phyloP scores from a whole-genome alignment of 2,888 invertebrate genomes.

The Plebejus melissa region DNA sequence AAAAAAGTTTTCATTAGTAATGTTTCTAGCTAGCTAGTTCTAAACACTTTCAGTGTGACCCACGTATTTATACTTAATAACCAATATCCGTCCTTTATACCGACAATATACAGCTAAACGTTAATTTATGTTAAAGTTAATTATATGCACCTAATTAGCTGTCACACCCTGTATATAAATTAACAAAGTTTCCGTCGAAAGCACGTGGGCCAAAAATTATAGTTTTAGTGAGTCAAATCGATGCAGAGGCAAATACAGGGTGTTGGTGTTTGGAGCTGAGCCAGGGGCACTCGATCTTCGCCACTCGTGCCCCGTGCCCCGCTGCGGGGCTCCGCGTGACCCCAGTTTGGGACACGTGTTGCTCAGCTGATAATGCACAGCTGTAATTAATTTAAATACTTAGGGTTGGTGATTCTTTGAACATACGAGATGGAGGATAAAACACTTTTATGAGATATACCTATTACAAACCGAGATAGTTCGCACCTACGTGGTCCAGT shows the following conservation, averaged over 20 bases:
- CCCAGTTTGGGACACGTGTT: conserved; percentile 34
- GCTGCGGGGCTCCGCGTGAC: conserved; percentile 35
- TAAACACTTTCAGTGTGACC: no score
- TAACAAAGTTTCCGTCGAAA: conserved; percentile 36
- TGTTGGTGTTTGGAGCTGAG: conserved; percentile 58
- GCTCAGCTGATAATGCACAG: conserved; percentile 31
- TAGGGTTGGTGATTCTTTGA: background rate
- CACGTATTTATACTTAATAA: background rate
- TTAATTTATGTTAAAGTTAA: conserved; percentile 12
- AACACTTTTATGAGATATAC: no score
- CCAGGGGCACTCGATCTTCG: conserved; percentile 59
- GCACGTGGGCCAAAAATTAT: conserved; percentile 39
- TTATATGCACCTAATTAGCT: conserved; percentile 17
- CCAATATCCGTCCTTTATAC: background rate
- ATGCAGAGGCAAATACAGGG: conserved; percentile 58
- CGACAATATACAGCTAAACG: background rate
- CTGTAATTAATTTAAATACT: conserved; percentile 27
- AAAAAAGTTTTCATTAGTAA: no score
- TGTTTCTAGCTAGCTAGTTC: no score
- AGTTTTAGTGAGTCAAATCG: conserved; percentile 66
- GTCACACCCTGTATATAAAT: conserved; percentile 21
- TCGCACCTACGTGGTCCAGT: no score
- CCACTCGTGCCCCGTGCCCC: conserved; percentile 36
- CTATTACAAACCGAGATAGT: no score
- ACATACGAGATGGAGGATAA: background rate